Conservation (phyloP, 2,113 vertebrate species). For the Illadopsis cleaveri region DNA sequence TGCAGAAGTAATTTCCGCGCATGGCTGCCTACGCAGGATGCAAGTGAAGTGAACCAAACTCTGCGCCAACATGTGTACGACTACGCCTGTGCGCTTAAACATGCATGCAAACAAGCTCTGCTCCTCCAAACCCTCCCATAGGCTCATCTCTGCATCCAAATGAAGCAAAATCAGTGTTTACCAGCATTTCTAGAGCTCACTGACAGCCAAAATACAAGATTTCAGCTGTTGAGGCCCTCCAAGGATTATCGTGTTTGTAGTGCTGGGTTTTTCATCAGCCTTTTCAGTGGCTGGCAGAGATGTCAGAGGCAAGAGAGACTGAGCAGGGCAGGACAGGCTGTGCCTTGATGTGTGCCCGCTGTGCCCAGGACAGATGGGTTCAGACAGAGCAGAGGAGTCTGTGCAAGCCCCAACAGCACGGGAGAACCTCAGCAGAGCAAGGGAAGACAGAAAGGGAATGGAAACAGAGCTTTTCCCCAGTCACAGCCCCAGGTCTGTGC, state of each 20-base stretch:
- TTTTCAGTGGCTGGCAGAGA: background rate
- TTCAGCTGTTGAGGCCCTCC: background rate
- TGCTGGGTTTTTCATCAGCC: background rate
- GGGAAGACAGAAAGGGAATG: rapidly evolving
- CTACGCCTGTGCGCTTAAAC: background rate
- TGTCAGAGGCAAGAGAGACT: rapidly evolving
- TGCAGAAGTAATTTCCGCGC: slow-evolving; percentile 57
- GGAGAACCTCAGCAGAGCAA: background rate
- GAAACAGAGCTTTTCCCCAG: background rate
- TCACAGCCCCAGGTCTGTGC: background rate
- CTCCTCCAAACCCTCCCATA: slow-evolving; percentile 39
- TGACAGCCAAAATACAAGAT: slow-evolving; percentile 41
- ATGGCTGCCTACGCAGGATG: slow-evolving; percentile 36
- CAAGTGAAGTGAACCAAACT: slow-evolving; percentile 44
- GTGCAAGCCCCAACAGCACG: background rate
- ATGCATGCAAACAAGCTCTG: slow-evolving; percentile 59
- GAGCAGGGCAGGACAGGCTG: background rate
- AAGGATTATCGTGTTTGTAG: background rate
- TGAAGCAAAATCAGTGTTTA: slow-evolving; percentile 47
- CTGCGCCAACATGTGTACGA: background rate
- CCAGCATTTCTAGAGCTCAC: background rate
- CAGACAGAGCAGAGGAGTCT: background rate
- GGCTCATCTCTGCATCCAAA: slow-evolving; percentile 50
- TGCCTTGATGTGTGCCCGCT: background rate
- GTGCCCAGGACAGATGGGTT: background rate